phyloP scores from a whole-genome alignment of 64 coral and sea anemone genomes.

The Stichodactyla mertensii region DNA sequence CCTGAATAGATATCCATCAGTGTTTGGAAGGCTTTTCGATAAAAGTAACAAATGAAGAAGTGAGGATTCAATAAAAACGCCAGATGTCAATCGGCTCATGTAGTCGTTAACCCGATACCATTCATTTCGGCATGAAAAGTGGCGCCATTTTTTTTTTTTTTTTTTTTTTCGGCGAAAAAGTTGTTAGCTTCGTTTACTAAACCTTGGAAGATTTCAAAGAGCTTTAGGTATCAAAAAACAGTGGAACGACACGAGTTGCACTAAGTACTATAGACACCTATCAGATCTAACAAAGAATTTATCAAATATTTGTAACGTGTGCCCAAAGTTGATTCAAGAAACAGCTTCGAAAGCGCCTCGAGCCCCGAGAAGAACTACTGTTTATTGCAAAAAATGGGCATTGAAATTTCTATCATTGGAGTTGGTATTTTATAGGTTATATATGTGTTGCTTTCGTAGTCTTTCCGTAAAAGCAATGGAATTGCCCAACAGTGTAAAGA shows the following conservation, averaged over 20 bases:
- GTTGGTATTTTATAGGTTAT: neutral
- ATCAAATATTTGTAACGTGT: constrained; percentile 10
- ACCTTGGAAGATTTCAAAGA: neutral
- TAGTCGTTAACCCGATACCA: neutral
- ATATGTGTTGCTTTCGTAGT: neutral
- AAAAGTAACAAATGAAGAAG: constrained; percentile 15
- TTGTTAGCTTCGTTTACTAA: neutral
- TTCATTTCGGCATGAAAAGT: neutral
- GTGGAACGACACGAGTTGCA: neutral
- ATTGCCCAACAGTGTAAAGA: neutral
- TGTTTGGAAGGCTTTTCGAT: constrained; percentile 5
- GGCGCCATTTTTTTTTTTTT: neutral
- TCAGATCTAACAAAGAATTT: neutral
- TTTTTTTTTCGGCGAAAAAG: neutral
- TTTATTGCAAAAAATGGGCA: neutral
- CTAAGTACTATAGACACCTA: constrained; percentile 1
- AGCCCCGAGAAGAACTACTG: neutral
- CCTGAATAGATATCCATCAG: neutral
- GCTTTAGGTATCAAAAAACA: neutral
- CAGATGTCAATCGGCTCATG: neutral
- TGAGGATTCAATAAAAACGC: neutral
- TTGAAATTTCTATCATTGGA: neutral
- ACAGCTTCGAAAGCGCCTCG: neutral
- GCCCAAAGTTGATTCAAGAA: constrained; percentile 17
- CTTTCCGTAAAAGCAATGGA: neutral